phyloP scores from a whole-genome alignment of 2,888 invertebrate genomes.

The Athetis lepigone region DNA sequence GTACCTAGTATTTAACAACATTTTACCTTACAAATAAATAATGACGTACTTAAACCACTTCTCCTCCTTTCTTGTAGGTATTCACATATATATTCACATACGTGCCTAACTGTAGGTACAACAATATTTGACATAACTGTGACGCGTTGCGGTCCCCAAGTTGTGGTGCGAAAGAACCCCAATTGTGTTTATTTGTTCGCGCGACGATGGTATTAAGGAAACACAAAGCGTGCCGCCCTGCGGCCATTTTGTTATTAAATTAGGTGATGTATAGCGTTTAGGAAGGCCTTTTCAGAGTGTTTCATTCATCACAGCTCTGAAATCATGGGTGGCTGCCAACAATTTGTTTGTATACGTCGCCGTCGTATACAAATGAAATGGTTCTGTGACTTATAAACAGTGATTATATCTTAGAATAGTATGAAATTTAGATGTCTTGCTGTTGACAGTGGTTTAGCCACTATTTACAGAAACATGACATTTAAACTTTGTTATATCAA shows the following conservation, averaged over 20 bases:
- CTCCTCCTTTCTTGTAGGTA: neutral
- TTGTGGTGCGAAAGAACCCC: conserved; percentile 36
- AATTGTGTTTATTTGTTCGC: conserved; percentile 59
- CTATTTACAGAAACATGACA: neutral
- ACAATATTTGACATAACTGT: conserved; percentile 44
- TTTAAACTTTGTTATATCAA: too few relatives aligned
- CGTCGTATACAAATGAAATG: conserved; percentile 17
- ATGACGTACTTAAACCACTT: too few relatives aligned
- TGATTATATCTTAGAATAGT: conserved; percentile 5
- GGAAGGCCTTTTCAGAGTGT: conserved; percentile 43
- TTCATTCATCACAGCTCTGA: conserved; percentile 54
- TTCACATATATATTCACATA: too few relatives aligned
- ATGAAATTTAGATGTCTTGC: too few relatives aligned
- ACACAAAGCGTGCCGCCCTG: conserved; percentile 52
- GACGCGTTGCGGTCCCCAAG: conserved; percentile 29
- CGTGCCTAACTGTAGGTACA: neutral
- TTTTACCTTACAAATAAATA: neutral
- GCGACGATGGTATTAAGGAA: conserved; percentile 51
- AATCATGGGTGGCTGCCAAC: conserved; percentile 47
- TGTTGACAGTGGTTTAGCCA: too few relatives aligned
- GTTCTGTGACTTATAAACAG: conserved; percentile 14
- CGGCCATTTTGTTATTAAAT: conserved; percentile 56
- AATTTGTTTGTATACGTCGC: conserved; percentile 36
- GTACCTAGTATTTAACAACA: neutral
- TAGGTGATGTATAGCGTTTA: conserved; percentile 50